A percentile compares a stretch with the other conserved stretches of the same genome.
Conservation (phyloP, 2,888 invertebrate genomes). For the Torymus tubicola region DNA sequence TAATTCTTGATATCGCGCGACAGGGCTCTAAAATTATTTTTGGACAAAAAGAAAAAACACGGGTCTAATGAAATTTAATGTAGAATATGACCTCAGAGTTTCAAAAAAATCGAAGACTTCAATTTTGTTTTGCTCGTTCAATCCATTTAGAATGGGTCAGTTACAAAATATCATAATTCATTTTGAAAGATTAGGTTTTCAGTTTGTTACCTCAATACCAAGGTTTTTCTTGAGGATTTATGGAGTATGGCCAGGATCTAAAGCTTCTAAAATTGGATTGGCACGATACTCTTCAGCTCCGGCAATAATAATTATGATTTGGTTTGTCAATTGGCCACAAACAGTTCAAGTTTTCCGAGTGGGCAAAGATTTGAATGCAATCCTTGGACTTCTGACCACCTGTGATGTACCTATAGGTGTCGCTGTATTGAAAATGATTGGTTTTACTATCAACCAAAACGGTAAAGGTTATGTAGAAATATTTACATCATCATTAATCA, state of each 20-base stretch:
- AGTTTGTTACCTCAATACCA: constrained; percentile 20
- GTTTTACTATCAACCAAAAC: constrained; percentile 8
- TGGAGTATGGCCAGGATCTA: constrained; percentile 41
- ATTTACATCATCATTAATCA: no score
- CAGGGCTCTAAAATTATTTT: no score
- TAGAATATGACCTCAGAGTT: no score
- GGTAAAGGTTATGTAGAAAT: background rate
- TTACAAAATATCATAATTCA: no score
- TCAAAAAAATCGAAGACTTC: no score
- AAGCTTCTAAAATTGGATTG: background rate
- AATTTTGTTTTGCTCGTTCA: no score
- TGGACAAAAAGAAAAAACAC: no score
- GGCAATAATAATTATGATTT: background rate
- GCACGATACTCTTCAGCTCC: background rate
- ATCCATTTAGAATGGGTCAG: no score
- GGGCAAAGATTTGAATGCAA: constrained; percentile 16
- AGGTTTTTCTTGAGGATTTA: constrained; percentile 5
- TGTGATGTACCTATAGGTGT: constrained; percentile 25
- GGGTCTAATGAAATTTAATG: no score
- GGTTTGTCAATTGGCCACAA: constrained; percentile 23
- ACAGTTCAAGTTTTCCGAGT: background rate
- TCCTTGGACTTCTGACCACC: constrained; percentile 25
- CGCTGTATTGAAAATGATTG: constrained; percentile 13
- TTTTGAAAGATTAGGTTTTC: constrained; percentile 13
- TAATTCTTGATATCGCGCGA: no score